A percentile compares a stretch with the other conserved stretches of the same genome.
Conservation (phyloP, 2,888 invertebrate species). For the Orthosia gracilis region DNA sequence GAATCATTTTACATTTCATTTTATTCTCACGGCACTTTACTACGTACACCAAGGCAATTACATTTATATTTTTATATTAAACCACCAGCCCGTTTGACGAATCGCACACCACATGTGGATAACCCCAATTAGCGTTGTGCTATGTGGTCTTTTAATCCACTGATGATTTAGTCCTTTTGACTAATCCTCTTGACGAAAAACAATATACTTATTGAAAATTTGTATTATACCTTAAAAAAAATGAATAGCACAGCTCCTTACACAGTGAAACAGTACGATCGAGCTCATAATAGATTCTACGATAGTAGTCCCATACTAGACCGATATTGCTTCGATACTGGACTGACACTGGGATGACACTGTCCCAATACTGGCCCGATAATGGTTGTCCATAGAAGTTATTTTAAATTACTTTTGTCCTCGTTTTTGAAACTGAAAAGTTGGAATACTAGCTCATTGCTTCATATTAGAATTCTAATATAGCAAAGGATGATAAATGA, state of each 20-base stretch:
- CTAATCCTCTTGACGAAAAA: not conserved
- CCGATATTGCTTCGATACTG: not conserved
- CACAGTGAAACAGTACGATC: not conserved
- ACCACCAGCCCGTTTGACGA: not conserved
- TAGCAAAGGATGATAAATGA: slow-evolving; percentile 41
- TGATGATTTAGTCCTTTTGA: no score
- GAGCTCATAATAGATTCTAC: no score
- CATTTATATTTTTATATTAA: no score
- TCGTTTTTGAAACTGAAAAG: slow-evolving; percentile 14
- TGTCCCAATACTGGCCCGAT: not conserved
- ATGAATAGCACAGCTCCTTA: not conserved
- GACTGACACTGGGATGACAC: not conserved
- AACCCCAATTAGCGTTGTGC: slow-evolving; percentile 12
- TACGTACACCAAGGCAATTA: no score
- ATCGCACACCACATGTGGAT: not conserved
- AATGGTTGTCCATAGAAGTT: not conserved
- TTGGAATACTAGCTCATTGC: not conserved
- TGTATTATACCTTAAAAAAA: not conserved
- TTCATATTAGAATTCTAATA: slow-evolving; percentile 38
- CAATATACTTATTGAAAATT: not conserved
- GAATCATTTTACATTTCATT: no score
- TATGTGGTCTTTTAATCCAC: slow-evolving; percentile 12
- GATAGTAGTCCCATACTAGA: not conserved
- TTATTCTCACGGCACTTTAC: no score
- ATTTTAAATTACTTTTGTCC: not conserved